Evolutionary conservation across 2,797 vertebrate species (phyloP).

Genomic region (Austrolebias charrua): DNA sequence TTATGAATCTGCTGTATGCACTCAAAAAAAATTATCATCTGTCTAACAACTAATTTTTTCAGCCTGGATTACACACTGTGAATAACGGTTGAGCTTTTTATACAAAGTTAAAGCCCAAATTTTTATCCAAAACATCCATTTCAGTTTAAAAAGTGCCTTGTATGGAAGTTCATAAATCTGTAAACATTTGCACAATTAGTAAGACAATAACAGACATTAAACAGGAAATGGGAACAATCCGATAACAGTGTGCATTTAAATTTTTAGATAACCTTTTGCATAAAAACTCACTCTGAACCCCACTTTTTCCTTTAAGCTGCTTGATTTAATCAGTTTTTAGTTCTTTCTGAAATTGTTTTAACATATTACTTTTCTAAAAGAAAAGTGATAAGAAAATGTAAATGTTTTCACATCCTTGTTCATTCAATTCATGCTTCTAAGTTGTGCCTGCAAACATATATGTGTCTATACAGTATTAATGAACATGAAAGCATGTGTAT

Average conservation of each 20-base stretch:
- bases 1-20: too few species aligned
- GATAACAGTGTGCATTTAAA: constrained; percentile 4
- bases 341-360: constrained; percentile 10
- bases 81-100: not conserved
- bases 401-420: constrained; percentile 9
- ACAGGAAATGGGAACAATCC: not conserved
- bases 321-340: not conserved
- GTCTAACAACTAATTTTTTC: too few species aligned
- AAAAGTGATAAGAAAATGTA: constrained; percentile 19
- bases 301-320: not conserved
- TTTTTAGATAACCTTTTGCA: constrained; percentile 1
- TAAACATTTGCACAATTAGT: not conserved
- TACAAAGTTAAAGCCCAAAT: constrained; percentile 1
- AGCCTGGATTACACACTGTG: not conserved
- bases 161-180: not conserved
- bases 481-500: not conserved
- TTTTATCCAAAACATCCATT: not conserved
- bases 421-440: constrained; percentile 13
- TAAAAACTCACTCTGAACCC: not conserved
- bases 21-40: too few species aligned
- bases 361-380: constrained; percentile 2
- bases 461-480: constrained; percentile 7
- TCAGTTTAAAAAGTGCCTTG: not conserved
- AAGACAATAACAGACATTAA: not conserved
- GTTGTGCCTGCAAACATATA: not conserved